Base-by-base conservation (phyloP, 2,888 invertebrate species). In the Temnothorax ravouxi region DNA sequence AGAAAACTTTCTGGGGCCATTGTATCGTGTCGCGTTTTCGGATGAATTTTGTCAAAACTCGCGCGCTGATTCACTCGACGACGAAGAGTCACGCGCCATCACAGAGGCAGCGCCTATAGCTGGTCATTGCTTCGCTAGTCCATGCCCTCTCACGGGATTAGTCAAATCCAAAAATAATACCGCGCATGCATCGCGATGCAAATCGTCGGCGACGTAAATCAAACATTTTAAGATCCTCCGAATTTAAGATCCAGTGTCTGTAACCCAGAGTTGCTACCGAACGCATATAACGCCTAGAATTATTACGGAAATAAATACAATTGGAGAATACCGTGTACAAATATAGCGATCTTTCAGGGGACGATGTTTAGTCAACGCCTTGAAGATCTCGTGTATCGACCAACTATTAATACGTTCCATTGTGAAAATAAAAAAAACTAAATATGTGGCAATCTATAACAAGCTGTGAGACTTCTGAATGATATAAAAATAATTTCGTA, bases 151-250 rank as follows among this genome's bases (percentile, higher is more conserved):
- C 90, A 76, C 84, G 84, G 89, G 89, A 90, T 90, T 90, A 90
- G 90, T 90, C 90, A 90, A 90, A 88, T 89, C 90, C 89, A 84
- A 90, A 90, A 90, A 90, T 90, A 90, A 90, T 90, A 90, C 85
- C 84, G 84, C 82, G 67, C 86, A 84, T 64, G 71, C 66, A 67
- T 69, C 87, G 64, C 83, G 71, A 66, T 85, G 83, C 84, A 86
- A 88, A 90, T 84, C 81, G 76, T 71, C 62, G 41, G 62, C 86
- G 54, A 83, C 86, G 85, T 84, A 88, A 86, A 88, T 86, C 84
- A 82, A 75, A 84, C 56, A 41, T 72, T 81, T 50, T 71, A 62
- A 69, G 80, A 62, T 50, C 29, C 54, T 9, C 5, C 2, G 29
- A 83, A 47, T 18, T 59, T 21, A 38, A 71, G 71, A 80, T n/a